Percentiles rank a stretch among this genome's conserved stretches.
Conservation (phyloP, 2,113 vertebrate species). For the Aptenodytes patagonicus region DNA sequence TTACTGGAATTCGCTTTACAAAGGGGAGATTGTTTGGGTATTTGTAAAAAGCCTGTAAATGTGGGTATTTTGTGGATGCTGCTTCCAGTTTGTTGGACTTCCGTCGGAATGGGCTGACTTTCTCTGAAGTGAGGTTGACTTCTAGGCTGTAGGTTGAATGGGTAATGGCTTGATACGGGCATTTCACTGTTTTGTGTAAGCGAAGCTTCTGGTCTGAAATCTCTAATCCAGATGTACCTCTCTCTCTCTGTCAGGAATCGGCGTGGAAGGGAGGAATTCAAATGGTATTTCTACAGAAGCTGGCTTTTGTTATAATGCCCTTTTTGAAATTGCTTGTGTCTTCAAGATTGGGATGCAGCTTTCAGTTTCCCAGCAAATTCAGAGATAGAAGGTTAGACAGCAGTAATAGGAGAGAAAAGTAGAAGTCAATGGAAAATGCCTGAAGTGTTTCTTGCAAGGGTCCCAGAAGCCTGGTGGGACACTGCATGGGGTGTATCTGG, state of each 20-base stretch:
- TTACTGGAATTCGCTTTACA: not conserved
- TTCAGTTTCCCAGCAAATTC: not conserved
- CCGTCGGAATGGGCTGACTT: not conserved
- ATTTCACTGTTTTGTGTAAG: not conserved
- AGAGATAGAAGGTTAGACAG: not conserved
- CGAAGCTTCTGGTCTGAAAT: not conserved
- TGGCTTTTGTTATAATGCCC: not conserved
- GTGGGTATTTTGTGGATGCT: not conserved
- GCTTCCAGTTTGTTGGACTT: not conserved
- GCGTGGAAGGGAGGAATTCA: not conserved
- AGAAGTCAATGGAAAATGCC: not conserved
- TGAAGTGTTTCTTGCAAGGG: not conserved
- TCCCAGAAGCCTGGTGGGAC: not conserved
- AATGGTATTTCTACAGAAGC: not conserved
- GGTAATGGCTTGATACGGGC: not conserved
- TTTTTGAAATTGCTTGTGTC: not conserved
- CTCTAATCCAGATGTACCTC: too few relatives aligned
- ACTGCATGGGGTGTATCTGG: not conserved
- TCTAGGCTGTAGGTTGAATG: not conserved
- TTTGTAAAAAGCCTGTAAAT: too few relatives aligned
- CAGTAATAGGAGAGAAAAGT: not conserved
- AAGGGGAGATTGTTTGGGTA: not conserved
- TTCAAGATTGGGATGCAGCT: not conserved
- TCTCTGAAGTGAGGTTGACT: not conserved
- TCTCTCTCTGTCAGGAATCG: rapidly evolving